phyloP scores from a whole-genome alignment of 1,140 invertebrate species.

The Magallana gigas region DNA sequence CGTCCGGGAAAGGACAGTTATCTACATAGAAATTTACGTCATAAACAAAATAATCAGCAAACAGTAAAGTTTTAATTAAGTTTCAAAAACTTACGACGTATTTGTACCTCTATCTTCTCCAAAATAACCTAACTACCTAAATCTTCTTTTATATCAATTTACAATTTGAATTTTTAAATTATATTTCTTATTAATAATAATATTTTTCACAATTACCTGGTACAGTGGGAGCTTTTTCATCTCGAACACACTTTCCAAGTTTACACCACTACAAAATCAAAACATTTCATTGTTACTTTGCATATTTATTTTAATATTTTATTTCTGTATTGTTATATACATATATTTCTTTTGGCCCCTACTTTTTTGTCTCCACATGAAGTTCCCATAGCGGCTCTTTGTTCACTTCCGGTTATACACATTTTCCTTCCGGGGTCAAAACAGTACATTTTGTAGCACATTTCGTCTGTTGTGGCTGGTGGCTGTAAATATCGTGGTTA shows the following conservation, averaged over 20 bases:
- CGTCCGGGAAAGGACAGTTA: conserved; percentile 53
- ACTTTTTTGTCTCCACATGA: conserved; percentile 60
- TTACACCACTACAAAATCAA: conserved; percentile 56
- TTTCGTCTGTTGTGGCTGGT: conserved; percentile 53
- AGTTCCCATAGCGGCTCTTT: conserved; percentile 56
- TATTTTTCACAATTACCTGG: conserved; percentile 41
- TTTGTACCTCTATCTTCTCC: no score
- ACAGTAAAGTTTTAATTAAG: background rate
- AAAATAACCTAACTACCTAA: background rate
- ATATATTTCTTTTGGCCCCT: background rate
- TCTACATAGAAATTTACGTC: conserved; percentile 22
- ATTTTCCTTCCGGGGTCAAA: conserved; percentile 53
- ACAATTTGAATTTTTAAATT: no score
- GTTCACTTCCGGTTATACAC: conserved; percentile 58
- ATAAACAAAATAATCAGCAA: background rate
- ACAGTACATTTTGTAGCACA: conserved; percentile 63
- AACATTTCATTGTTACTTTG: no score
- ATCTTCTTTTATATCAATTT: background rate
- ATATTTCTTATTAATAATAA: background rate
- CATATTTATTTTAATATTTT: background rate
- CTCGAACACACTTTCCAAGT: conserved; percentile 54
- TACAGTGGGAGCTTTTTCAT: conserved; percentile 49
- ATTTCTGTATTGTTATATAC: background rate
- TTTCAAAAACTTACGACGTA: no score
- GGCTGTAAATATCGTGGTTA: conserved; percentile 40